Conservation (phyloP, 2,888 invertebrate genomes). For the Hyppa rectilinea region DNA sequence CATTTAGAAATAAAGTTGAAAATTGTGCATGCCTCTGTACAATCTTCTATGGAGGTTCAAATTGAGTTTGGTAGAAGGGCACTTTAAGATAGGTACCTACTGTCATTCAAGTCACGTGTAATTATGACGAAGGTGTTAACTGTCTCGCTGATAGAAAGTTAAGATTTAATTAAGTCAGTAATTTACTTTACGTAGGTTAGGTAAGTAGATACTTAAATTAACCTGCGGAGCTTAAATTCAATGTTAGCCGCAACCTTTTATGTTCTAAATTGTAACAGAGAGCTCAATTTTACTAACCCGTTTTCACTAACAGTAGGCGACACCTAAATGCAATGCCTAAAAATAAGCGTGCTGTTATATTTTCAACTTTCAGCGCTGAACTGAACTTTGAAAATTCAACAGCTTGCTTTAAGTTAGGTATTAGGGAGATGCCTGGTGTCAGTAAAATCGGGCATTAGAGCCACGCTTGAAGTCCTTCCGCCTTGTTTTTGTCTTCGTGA, state of each 20-base stretch:
- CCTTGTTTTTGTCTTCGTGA: conserved; percentile 9
- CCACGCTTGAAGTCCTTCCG: background rate
- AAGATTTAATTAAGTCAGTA: conserved; percentile 40
- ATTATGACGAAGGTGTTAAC: conserved; percentile 19
- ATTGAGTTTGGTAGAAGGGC: conserved; percentile 27
- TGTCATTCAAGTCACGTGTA: conserved; percentile 1
- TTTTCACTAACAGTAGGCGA: no score
- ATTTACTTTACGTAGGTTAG: conserved; percentile 22
- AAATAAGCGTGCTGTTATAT: no score
- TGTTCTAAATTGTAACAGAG: conserved; percentile 25
- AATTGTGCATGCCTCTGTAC: no score
- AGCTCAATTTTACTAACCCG: background rate
- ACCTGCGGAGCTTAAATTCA: conserved; percentile 15
- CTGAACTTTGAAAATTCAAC: no score
- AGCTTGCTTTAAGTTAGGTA: no score
- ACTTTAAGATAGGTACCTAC: conserved; percentile 4
- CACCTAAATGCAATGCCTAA: no score
- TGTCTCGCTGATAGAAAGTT: conserved; percentile 20
- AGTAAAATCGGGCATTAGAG: no score
- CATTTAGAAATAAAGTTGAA: no score
- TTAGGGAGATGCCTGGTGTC: no score
- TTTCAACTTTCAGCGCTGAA: no score
- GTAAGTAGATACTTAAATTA: conserved; percentile 37
- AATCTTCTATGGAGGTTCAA: conserved; percentile 4
- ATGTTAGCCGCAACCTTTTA: conserved; percentile 43